Base-by-base conservation (phyloP, 37 sponge, comb jelly and placozoan genomes). In the Bolinopsis microptera region DNA sequence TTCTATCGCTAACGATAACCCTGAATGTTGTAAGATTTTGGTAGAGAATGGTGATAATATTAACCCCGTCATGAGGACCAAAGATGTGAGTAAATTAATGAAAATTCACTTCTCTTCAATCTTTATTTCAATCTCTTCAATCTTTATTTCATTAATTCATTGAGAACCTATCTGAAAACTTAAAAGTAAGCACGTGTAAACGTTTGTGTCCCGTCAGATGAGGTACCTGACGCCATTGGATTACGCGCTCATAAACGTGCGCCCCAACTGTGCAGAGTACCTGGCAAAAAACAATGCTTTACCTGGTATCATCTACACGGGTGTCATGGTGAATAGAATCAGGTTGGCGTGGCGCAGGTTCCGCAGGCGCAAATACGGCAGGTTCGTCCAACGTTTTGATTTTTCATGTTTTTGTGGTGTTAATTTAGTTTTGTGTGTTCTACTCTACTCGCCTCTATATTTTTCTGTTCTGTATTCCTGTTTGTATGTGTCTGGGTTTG, bases 11-110 rank as follows among this genome's bases (percentile, higher is more conserved):
- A 86, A 86, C 31, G 90, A 86, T 41, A 86, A 86, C 8, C 61
- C 90, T 33, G 90, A 86, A 3, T 86, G 61, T 27, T 86, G 90
- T 86, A 86, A 86, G 28, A 86, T 86, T 36, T 48, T 86, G 30
- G 0, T 86, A 0, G 90, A 86, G 9, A 86, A 86, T 27, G 90
- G 90, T n/a, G 48, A 35, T 27, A 86, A 40, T 23, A 48, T 86
- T 40, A 86, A 86, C 61, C 90, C 90, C 1, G 90, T 86, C 61
- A 86, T 86, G 90, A 86, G 90, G 61, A 86, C 90, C 3, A 86
- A 86, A 40, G 90, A 86, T 86, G 48, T 86, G 30, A 86, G 90
- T n/a, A n/a, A n/a, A n/a, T n/a, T n/a, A n/a, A n/a, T n/a, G n/a
- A n/a, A n/a, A n/a, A n/a, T n/a, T n/a, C 36, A 70, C 21, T 70